A percentile compares a stretch with the other conserved stretches of the same genome.
Evolutionary conservation across 1,140 invertebrate genomes (phyloP).

Genomic region (Drusus annulatus): DNA sequence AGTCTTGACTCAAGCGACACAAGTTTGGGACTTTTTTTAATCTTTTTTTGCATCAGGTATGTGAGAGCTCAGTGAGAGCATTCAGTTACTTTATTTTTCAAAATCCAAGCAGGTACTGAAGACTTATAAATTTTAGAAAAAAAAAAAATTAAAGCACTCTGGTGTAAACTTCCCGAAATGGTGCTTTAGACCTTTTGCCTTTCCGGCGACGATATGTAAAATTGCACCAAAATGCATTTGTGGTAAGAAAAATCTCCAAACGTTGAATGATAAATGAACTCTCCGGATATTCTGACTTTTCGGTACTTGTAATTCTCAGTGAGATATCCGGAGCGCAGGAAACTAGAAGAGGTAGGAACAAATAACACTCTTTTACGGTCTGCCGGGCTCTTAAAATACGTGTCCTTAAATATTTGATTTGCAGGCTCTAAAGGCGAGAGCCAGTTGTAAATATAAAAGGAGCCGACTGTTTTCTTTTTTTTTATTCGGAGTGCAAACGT

Average conservation of each 20-base stretch:
- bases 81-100: too few relatives aligned
- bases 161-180: too few relatives aligned
- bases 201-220: too few relatives aligned
- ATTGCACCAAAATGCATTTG: constrained; percentile 10
- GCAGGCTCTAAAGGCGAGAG: constrained; percentile 17
- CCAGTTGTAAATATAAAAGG: constrained; percentile 19
- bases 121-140: too few relatives aligned
- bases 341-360: not conserved
- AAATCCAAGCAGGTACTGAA: too few relatives aligned
- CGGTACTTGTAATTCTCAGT: not conserved
- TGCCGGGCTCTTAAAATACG: constrained; percentile 38
- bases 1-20: too few relatives aligned
- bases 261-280: constrained; percentile 26
- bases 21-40: too few relatives aligned
- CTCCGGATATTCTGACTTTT: constrained; percentile 8
- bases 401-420: constrained; percentile 36
- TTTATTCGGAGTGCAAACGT: not conserved
- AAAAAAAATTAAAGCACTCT: too few relatives aligned
- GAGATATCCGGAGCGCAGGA: not conserved
- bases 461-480: not conserved
- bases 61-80: too few relatives aligned
- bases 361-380: constrained; percentile 40
- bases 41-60: too few relatives aligned
- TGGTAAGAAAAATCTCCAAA: constrained; percentile 2
- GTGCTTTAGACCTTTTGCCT: too few relatives aligned